phyloP scores from a whole-genome alignment of 1,140 invertebrate species.

The Lepeophtheirus salmonis region DNA sequence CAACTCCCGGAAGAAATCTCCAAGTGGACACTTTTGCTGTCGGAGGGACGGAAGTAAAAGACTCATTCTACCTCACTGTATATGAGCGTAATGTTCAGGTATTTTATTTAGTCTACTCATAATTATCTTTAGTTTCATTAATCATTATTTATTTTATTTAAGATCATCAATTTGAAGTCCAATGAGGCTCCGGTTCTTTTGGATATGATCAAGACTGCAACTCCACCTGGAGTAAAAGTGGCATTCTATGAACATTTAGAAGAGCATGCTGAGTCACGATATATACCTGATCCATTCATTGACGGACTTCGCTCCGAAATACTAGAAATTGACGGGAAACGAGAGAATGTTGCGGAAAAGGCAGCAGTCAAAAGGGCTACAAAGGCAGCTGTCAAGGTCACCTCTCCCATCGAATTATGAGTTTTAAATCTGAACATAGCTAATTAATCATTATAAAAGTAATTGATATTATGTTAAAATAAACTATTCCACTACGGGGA shows the following conservation, averaged over 20 bases:
- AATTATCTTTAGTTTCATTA: too few species aligned
- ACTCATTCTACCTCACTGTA: not conserved
- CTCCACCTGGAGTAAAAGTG: not conserved
- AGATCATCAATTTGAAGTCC: not conserved
- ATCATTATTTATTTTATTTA: not conserved
- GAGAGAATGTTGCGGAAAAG: not conserved
- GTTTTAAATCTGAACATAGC: too few species aligned
- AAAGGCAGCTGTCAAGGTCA: not conserved
- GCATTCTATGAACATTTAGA: not conserved
- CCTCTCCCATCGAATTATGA: not conserved
- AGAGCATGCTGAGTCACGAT: not conserved
- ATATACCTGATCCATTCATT: not conserved
- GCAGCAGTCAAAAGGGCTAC: not conserved
- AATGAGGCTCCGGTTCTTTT: not conserved
- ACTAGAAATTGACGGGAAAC: not conserved
- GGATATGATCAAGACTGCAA: not conserved
- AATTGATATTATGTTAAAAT: not conserved
- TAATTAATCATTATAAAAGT: too few species aligned
- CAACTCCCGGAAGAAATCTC: not conserved
- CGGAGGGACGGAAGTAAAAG: not conserved
- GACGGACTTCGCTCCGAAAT: not conserved
- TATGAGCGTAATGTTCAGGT: not conserved
- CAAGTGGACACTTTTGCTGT: not conserved
- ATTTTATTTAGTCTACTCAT: too few species aligned
- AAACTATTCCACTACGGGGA: not conserved